Conservation (phyloP, 1,140 invertebrate species). For the Drosophila pachea region DNA sequence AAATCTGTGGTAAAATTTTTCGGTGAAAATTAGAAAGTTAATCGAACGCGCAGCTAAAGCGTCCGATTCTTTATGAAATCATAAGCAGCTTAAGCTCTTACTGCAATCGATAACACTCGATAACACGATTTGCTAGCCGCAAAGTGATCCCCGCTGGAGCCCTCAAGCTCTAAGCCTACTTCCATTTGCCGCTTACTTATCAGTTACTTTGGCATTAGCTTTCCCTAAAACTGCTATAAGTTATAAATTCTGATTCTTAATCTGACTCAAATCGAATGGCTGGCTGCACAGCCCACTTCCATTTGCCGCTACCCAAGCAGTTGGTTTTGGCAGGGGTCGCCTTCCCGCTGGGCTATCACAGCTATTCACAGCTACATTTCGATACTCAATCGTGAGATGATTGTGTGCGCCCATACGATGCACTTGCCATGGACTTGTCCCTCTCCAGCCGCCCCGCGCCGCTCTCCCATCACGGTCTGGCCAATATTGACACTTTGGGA, state of each 20-base stretch:
- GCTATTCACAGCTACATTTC: neutral
- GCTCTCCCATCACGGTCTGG: constrained; percentile 4
- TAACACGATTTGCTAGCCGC: no score
- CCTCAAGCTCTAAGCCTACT: no score
- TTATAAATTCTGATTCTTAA: no score
- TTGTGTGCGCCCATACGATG: constrained; percentile 16
- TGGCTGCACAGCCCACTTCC: neutral
- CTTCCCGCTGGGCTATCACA: constrained; percentile 4
- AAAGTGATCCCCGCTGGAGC: no score
- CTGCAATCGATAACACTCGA: neutral
- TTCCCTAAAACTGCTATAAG: no score
- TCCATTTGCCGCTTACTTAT: no score
- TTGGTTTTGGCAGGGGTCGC: neutral
- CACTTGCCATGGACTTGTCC: constrained; percentile 43
- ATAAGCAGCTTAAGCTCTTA: neutral
- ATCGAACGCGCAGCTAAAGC: neutral
- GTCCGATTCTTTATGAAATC: neutral
- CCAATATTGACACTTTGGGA: constrained; percentile 63
- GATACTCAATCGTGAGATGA: constrained; percentile 5
- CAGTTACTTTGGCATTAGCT: no score
- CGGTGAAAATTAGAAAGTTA: constrained; percentile 44
- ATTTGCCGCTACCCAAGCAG: neutral
- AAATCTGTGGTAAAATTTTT: constrained; percentile 21
- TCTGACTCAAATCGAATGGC: neutral
- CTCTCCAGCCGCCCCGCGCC: neutral